Evolutionary conservation across 2,888 invertebrate species (phyloP).

Genomic region (Troides helena): DNA sequence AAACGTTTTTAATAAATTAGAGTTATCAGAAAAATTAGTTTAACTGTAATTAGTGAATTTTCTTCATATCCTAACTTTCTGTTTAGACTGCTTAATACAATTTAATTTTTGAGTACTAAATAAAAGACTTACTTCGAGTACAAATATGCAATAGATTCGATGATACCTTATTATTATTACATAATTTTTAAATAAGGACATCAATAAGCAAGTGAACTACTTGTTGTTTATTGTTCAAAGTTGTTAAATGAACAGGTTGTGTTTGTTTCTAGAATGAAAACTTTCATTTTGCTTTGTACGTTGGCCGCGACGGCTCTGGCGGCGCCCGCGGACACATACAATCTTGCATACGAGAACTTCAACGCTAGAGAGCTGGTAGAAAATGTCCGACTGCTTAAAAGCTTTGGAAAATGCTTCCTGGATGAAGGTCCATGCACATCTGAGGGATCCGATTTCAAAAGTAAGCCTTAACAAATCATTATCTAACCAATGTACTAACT

Average conservation of each 20-base stretch:
- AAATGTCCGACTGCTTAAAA: slow-evolving; percentile 83
- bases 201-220: not conserved
- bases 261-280: slow-evolving; percentile 36
- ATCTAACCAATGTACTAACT: not conserved
- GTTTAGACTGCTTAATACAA: no score
- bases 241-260: not conserved
- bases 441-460: slow-evolving; percentile 85
- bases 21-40: no score
- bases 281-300: slow-evolving; percentile 33
- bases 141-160: no score
- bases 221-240: not conserved
- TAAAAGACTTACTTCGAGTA: no score
- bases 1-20: no score
- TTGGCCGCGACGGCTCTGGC: slow-evolving; percentile 48
- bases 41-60: no score
- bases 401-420: slow-evolving; percentile 85
- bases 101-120: no score
- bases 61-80: no score
- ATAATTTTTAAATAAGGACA: no score
- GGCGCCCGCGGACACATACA: slow-evolving; percentile 76
- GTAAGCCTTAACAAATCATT: slow-evolving; percentile 66
- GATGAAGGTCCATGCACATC: slow-evolving; percentile 83
- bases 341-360: slow-evolving; percentile 84
- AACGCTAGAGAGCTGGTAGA: slow-evolving; percentile 82
- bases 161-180: no score